phyloP scores from a whole-genome alignment of 2,888 invertebrate species.

The Diloba caeruleocephala region DNA sequence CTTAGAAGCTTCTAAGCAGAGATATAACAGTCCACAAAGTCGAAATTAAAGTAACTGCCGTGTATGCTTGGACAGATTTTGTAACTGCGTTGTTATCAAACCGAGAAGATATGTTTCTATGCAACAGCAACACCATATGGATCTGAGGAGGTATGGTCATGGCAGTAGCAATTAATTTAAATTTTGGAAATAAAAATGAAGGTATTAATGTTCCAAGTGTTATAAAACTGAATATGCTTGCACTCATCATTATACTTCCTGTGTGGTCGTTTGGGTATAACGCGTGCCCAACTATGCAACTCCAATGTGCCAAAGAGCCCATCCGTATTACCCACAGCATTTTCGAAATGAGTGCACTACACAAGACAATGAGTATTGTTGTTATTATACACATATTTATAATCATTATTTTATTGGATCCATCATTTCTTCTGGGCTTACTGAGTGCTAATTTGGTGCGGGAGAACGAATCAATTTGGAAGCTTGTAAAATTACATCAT shows the following conservation, averaged over 20 bases:
- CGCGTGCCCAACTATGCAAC: conserved; percentile 67
- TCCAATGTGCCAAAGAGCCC: conserved; percentile 72
- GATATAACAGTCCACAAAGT: conserved; percentile 65
- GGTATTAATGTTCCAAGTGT: conserved; percentile 64
- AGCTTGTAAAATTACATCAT: not conserved
- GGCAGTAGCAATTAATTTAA: conserved; percentile 63
- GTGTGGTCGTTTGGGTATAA: conserved; percentile 58
- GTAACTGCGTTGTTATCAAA: conserved; percentile 59
- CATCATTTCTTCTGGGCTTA: no score
- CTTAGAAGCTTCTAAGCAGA: conserved; percentile 29
- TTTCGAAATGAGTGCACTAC: conserved; percentile 55
- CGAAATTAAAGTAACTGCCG: conserved; percentile 62
- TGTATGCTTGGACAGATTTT: conserved; percentile 63
- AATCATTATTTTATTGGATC: not conserved
- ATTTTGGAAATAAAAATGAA: conserved; percentile 61
- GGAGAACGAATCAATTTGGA: not conserved
- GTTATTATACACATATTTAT: conserved; percentile 58
- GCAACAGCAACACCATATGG: conserved; percentile 69
- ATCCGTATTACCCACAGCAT: conserved; percentile 65
- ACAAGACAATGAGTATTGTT: conserved; percentile 48
- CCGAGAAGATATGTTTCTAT: conserved; percentile 53
- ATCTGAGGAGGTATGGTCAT: conserved; percentile 72
- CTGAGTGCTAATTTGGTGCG: not conserved
- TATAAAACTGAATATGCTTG: conserved; percentile 62
- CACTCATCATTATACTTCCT: conserved; percentile 55